Conservation (phyloP, 2,113 vertebrate genomes). For the Prunella fulvescens region DNA sequence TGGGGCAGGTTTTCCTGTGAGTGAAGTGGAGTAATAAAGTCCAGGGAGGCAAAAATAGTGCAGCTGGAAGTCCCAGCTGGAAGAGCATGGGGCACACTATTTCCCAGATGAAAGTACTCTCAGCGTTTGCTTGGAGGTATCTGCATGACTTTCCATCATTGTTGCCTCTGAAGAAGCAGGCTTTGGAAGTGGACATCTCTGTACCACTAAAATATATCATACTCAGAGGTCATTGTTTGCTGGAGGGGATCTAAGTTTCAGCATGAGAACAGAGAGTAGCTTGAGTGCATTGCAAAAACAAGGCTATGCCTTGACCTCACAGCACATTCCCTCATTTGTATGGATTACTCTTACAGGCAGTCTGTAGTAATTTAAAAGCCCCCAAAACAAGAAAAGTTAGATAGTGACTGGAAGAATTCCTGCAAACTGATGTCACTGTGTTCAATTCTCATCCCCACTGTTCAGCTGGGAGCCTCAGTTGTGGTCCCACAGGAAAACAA, state of each 20-base stretch:
- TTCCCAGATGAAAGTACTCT: not conserved
- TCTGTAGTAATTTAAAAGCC: not conserved
- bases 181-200: not conserved
- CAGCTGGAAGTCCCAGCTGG: not conserved
- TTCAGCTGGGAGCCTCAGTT: not conserved
- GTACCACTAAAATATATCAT: not conserved
- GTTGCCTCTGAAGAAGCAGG: not conserved
- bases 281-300: not conserved
- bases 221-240: not conserved
- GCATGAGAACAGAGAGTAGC: not conserved
- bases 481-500: not conserved
- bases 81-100: not conserved
- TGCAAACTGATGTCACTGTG: not conserved
- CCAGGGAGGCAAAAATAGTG: not conserved
- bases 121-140: not conserved
- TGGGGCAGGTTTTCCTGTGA: not conserved
- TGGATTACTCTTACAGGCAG: not conserved
- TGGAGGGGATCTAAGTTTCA: not conserved
- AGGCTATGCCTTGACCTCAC: not conserved
- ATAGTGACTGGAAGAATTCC: not conserved
- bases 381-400: not conserved
- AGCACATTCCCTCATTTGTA: not conserved
- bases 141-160: not conserved
- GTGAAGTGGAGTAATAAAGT: not conserved
- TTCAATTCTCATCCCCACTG: not conserved